Percentiles rank a stretch among this genome's conserved stretches.
These are phyloP conservation scores for Andrena hattorfiana DNA, from an alignment of 2,888 invertebrate species.

Conservation along the genomic window DNA sequence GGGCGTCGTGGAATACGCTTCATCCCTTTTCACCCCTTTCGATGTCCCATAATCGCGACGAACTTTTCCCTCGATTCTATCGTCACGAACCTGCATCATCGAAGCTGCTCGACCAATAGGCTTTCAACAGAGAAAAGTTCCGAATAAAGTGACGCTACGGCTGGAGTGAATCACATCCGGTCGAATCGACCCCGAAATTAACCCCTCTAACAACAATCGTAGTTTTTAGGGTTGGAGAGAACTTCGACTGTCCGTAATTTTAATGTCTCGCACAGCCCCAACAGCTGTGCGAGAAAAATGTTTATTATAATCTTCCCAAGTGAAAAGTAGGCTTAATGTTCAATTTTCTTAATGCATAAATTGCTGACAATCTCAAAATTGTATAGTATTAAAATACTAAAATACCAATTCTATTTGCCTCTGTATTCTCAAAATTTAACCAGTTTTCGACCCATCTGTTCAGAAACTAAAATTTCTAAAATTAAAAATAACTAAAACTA, in stretches of 20 bases:
- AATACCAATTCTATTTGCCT: not conserved
- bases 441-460: too few relatives aligned
- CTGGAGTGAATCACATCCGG: constrained; percentile 75
- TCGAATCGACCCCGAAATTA: constrained; percentile 34
- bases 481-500: too few relatives aligned
- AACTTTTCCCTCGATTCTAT: constrained; percentile 60
- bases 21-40: constrained; percentile 47
- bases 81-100: constrained; percentile 56
- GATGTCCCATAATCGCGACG: constrained; percentile 22
- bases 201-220: constrained; percentile 3
- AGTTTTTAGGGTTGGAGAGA: not conserved
- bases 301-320: not conserved
- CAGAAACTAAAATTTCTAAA: too few relatives aligned
- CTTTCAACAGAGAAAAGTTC: constrained; percentile 26
- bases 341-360: too few relatives aligned
- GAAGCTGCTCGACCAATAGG: constrained; percentile 14
- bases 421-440: too few relatives aligned
- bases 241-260: not conserved
- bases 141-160: constrained; percentile 22
- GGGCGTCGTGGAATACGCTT: not conserved
- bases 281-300: not conserved
- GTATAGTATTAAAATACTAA: not conserved
- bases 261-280: not conserved
- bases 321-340: not conserved
- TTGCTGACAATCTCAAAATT: too few relatives aligned